Evolutionary conservation across 2,113 vertebrate species (phyloP), one percentile per base, ranked within the genome.

Genomic region (Columbina picui): DNA sequence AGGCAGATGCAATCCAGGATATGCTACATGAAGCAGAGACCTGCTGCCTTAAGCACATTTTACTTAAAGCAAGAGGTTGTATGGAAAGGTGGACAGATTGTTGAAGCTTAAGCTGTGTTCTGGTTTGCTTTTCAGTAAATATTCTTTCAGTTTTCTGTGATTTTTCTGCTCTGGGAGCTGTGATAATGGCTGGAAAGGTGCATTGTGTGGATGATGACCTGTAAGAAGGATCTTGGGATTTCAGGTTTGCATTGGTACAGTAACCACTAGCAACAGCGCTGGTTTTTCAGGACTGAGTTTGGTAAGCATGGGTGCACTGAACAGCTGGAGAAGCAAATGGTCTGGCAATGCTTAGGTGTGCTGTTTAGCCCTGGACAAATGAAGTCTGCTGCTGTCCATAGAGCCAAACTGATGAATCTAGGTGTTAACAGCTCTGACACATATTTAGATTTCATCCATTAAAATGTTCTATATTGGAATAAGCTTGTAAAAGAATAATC

Each of bases 311-410:
- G 84, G 22, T 3, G 12, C 2, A 1, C 47, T 34, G 65, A 94
- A n/a, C 87, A 95, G 92, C 78, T 89, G 81, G 53, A 76, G 84
- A 39, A 79, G 52, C 87, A 93, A 96, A 82, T 87, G 93, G 43
- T 29, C 65, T 84, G 84, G 60, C 38, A 82, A 2, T 38, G 74
- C 21, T 81, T 21, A 76, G 61, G 56, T 64, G 77, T 5, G 2
- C 47, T 60, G 34, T 25, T 61, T 3, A 64, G 56, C 68, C 38
- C 32, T 17, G 61, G 67, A 43, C 3, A 0, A 84, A 32, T 38
- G 52, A 38, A 75, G 34, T n/a, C 56, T 82, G 78, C 69, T 63
- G 57, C 53, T 6, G 9, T 30, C 57, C 65, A 2, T 15, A 43
- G 75, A 57, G 73, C 41, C 68, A 74, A 18, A 63, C 16, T 29